Conservation (phyloP, 2,797 vertebrate species). For the Telmatherina bonti region DNA sequence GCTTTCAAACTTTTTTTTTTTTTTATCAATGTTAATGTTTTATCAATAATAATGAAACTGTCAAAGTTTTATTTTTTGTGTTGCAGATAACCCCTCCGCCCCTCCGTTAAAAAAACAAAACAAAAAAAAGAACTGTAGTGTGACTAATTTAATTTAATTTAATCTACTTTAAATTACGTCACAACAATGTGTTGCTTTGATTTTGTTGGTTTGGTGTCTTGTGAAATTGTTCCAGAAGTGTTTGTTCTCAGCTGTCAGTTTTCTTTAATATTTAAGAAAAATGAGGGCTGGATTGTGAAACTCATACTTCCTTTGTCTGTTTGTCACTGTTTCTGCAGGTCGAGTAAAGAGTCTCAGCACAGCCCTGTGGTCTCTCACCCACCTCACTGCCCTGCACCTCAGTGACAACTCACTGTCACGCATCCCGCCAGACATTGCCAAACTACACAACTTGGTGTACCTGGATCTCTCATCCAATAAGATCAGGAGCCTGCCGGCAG, state of each 20-base stretch:
- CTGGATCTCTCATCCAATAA: slow-evolving; percentile 99
- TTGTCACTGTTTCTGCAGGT: slow-evolving; percentile 76
- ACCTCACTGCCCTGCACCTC: slow-evolving; percentile 98
- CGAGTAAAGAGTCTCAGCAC: slow-evolving; percentile 96
- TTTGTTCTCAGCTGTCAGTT: not conserved
- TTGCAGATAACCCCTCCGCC: too few relatives aligned
- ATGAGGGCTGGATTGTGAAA: not conserved
- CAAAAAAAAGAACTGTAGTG: too few relatives aligned
- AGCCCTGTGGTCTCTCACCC: slow-evolving; percentile 96
- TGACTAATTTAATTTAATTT: too few relatives aligned
- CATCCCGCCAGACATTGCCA: slow-evolving; percentile 99
- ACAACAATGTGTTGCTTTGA: not conserved
- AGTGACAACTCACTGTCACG: slow-evolving; percentile 98
- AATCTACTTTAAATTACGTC: not conserved
- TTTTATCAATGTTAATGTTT: too few relatives aligned
- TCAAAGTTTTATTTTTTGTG: too few relatives aligned
- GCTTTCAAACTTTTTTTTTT: too few relatives aligned
- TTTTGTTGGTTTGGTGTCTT: not conserved
- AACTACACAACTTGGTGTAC: slow-evolving; percentile 98
- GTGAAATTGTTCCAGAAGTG: not conserved
- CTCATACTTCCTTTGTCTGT: slow-evolving; percentile 17
- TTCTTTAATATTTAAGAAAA: too few relatives aligned
- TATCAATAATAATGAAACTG: too few relatives aligned
- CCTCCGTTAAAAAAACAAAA: too few relatives aligned
- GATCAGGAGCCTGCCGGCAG: slow-evolving; percentile 98